These are phyloP conservation scores for Porites divaricata DNA, from an alignment of 92 coral and sea anemone species.

Conservation along the genomic window DNA sequence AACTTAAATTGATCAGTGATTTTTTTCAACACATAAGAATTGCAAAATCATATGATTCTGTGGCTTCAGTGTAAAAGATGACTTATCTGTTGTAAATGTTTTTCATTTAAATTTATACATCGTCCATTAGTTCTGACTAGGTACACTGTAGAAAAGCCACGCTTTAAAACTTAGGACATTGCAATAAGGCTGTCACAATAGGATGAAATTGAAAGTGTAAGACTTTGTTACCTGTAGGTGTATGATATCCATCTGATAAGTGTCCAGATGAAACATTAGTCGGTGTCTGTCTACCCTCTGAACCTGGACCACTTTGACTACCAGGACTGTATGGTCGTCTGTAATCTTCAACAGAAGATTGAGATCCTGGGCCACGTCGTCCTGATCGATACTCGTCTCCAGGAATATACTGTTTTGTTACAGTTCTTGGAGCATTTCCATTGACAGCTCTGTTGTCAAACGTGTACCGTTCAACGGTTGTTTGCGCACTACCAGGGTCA, in stretches of 20 bases:
- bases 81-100: too few relatives aligned
- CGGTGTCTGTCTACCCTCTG: slow-evolving; percentile 83
- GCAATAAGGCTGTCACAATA: too few relatives aligned
- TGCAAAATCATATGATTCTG: too few relatives aligned
- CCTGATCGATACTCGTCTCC: slow-evolving; percentile 78
- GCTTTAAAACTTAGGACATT: too few relatives aligned
- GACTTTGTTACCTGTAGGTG: slow-evolving; percentile 58
- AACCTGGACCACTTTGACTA: slow-evolving; percentile 75
- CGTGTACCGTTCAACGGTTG: slow-evolving; percentile 64
- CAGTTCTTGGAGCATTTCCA: slow-evolving; percentile 52
- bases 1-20: too few relatives aligned
- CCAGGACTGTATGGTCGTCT: slow-evolving; percentile 72
- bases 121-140: too few relatives aligned
- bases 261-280: slow-evolving; percentile 75
- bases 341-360: slow-evolving; percentile 74
- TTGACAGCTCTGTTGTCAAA: slow-evolving; percentile 57
- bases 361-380: slow-evolving; percentile 75
- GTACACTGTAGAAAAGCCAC: too few relatives aligned
- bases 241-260: slow-evolving; percentile 76
- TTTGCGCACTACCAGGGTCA: slow-evolving; percentile 77
- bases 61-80: too few relatives aligned
- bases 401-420: slow-evolving; percentile 67
- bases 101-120: too few relatives aligned
- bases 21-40: too few relatives aligned
- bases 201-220: too few relatives aligned